phyloP scores from a whole-genome alignment of 2,888 invertebrate genomes.

The Morinoia aosen region DNA sequence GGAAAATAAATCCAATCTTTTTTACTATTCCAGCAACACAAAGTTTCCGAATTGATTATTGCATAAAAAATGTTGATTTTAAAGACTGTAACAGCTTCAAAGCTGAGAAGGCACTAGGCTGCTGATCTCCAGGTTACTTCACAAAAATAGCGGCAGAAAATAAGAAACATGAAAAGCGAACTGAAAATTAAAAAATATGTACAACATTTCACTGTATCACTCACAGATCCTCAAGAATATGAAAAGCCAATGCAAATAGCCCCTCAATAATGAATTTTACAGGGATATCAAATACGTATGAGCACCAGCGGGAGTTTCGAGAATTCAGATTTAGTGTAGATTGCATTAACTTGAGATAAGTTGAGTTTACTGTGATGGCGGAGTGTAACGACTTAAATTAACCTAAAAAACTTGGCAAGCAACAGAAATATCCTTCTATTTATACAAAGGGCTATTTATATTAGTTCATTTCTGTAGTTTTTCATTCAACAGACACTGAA shows the following conservation, averaged over 20 bases:
- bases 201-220: background rate
- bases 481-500: background rate
- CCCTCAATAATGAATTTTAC: background rate
- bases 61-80: background rate
- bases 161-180: background rate
- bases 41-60: background rate
- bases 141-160: background rate
- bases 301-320: background rate
- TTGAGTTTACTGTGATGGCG: background rate
- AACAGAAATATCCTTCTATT: background rate
- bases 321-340: background rate
- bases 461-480: background rate
- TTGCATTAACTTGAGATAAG: background rate
- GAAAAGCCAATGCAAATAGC: background rate
- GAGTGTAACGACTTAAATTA: background rate
- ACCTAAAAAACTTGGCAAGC: slow-evolving; percentile 7
- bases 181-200: background rate
- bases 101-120: background rate
- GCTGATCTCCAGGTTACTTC: background rate
- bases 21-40: background rate
- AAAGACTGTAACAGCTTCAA: background rate
- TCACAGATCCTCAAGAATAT: background rate
- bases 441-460: slow-evolving; percentile 10
- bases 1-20: background rate
- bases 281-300: background rate